These are phyloP conservation scores for Rutilus rutilus DNA, from an alignment of 2,113 vertebrate species.

Conservation along the genomic window DNA sequence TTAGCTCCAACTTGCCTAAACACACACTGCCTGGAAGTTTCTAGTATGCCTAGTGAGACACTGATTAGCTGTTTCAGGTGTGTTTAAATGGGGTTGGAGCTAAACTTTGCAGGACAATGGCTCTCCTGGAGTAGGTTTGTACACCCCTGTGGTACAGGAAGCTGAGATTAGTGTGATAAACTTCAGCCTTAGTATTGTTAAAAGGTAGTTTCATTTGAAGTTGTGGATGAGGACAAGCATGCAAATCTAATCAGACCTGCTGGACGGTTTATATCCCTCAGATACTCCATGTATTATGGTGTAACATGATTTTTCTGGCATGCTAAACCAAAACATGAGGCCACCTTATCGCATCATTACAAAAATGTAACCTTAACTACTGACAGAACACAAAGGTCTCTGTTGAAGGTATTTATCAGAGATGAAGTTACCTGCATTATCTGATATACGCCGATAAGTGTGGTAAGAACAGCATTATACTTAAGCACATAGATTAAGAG, in stretches of 20 bases:
- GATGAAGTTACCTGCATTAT: neutral
- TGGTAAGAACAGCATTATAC: neutral
- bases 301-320: constrained; percentile 2
- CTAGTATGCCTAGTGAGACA: too few species aligned
- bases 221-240: constrained; percentile 2
- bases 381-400: neutral
- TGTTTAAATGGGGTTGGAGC: too few species aligned
- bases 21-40: too few species aligned
- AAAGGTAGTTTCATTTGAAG: neutral
- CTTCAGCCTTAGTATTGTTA: neutral
- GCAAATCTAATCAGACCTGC: neutral
- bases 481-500: neutral
- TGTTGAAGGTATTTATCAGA: constrained; percentile 1
- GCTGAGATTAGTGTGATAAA: neutral
- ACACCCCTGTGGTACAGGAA: neutral
- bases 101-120: too few species aligned
- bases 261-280: neutral
- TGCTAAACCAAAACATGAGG: neutral
- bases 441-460: neutral
- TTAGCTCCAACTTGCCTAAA: too few species aligned
- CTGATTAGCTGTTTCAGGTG: too few species aligned
- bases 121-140: too few species aligned
- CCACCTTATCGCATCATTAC: neutral
- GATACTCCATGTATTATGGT: neutral
- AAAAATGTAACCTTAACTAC: neutral